Conservation (phyloP, 2,888 invertebrate genomes). For the Sphaerophoria rueppellii region DNA sequence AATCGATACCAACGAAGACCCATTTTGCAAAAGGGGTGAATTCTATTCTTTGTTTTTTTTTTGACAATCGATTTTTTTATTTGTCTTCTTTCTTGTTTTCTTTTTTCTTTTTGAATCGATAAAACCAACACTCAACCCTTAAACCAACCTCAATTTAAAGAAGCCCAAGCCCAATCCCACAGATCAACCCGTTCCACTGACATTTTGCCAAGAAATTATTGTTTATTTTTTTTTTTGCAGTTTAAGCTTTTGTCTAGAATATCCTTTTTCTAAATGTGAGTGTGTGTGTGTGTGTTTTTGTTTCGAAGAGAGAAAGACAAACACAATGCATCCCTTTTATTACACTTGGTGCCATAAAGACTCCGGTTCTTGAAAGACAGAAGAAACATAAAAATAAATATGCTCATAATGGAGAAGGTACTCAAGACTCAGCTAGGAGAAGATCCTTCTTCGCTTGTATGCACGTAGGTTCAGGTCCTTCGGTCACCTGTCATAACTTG, state of each 20-base stretch:
- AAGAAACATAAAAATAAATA: neutral
- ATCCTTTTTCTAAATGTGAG: slow-evolving; percentile 19
- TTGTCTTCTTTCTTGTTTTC: slow-evolving; percentile 27
- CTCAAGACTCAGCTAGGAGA: neutral
- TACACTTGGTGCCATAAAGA: slow-evolving; percentile 45
- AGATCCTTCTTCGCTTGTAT: neutral
- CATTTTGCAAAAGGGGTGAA: slow-evolving; percentile 7
- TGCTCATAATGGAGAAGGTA: neutral
- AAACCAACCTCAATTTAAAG: slow-evolving; percentile 10
- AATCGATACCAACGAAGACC: slow-evolving; percentile 53
- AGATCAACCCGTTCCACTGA: slow-evolving; percentile 15
- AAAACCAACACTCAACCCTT: slow-evolving; percentile 21
- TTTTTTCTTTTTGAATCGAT: slow-evolving; percentile 56
- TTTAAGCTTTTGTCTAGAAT: slow-evolving; percentile 32
- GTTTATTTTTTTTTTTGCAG: slow-evolving; percentile 48
- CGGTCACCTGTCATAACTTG: slow-evolving; percentile 58
- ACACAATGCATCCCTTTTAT: slow-evolving; percentile 58
- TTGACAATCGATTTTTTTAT: slow-evolving; percentile 7
- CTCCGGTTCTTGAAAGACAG: slow-evolving; percentile 14
- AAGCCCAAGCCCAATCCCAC: too few species aligned
- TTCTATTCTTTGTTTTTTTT: too few species aligned
- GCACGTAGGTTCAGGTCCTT: slow-evolving; percentile 15
- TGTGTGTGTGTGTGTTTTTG: neutral
- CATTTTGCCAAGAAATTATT: slow-evolving; percentile 23
- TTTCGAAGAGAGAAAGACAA: slow-evolving; percentile 1